These are phyloP conservation scores for Percopsis transmontana DNA, from an alignment of 2,113 vertebrate species.

Conservation along the genomic window DNA sequence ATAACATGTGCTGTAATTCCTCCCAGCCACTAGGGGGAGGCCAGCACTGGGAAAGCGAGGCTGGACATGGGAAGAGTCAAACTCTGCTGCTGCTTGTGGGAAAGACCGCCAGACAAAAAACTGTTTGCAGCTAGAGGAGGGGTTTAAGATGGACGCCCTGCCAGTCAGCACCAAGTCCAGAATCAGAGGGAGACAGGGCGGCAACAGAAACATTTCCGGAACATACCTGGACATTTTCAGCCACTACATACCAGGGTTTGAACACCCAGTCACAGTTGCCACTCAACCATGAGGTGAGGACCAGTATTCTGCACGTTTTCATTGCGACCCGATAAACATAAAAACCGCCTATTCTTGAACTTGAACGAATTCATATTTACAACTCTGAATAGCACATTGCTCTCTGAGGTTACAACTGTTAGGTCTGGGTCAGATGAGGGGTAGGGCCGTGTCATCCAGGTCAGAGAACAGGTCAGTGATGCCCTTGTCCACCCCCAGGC, in stretches of 20 bases:
- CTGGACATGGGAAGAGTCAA: neutral
- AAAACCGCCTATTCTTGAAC: too few relatives aligned
- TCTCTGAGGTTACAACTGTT: conserved; percentile 57
- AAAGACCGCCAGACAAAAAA: neutral
- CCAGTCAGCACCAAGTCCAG: neutral
- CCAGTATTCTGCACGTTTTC: too few relatives aligned
- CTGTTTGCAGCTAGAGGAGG: conserved; percentile 6
- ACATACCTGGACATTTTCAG: neutral
- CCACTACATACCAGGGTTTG: too few relatives aligned
- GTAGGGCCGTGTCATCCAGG: conserved; percentile 79
- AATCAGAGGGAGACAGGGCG: too few relatives aligned
- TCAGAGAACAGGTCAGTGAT: conserved; percentile 90
- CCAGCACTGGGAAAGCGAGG: neutral
- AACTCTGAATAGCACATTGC: neutral
- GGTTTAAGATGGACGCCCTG: neutral
- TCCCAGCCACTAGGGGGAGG: neutral
- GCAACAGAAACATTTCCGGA: neutral
- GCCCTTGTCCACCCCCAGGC: conserved; percentile 84
- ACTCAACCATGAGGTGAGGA: too few relatives aligned
- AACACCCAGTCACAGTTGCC: too few relatives aligned
- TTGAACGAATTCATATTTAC: too few relatives aligned
- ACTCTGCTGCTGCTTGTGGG: neutral
- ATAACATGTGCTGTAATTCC: neutral
- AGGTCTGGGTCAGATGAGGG: conserved; percentile 79
- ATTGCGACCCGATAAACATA: too few relatives aligned